These are phyloP conservation scores for Colletes collaris DNA, from an alignment of 2,888 invertebrate genomes.

Conservation along the genomic window DNA sequence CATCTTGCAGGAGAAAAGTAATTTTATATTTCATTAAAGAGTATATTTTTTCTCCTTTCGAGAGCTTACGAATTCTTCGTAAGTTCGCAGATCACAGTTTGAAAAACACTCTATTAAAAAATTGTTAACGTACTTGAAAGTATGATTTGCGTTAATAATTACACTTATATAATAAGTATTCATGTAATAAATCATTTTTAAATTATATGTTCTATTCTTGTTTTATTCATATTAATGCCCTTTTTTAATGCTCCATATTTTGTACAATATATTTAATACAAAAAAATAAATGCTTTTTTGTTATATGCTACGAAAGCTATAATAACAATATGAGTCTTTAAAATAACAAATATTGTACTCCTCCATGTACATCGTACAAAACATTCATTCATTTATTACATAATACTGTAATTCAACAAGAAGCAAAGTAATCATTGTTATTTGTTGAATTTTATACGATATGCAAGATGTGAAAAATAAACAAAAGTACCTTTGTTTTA, in stretches of 20 bases:
- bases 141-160: constrained; percentile 18
- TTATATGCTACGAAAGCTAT: constrained; percentile 31
- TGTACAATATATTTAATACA: constrained; percentile 39
- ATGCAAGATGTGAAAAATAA: constrained; percentile 9
- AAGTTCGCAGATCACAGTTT: too few relatives aligned
- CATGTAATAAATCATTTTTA: constrained; percentile 47
- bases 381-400: constrained; percentile 10
- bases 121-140: constrained; percentile 11
- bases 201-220: constrained; percentile 25
- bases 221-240: constrained; percentile 51
- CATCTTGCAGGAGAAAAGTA: too few relatives aligned
- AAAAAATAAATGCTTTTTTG: constrained; percentile 44
- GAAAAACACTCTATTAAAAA: background rate
- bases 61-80: too few relatives aligned
- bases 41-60: too few relatives aligned
- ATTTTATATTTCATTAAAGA: too few relatives aligned
- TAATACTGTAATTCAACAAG: constrained; percentile 48
- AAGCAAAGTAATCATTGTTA: constrained; percentile 34
- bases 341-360: constrained; percentile 8
- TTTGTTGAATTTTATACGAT: constrained; percentile 9
- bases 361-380: constrained; percentile 1
- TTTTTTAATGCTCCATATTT: constrained; percentile 34
- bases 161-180: constrained; percentile 30
- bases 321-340: constrained; percentile 36
- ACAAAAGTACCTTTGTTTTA: constrained; percentile 26